A percentile compares a stretch with the other conserved stretches of the same genome.
Conservation (phyloP, 2,888 invertebrate genomes). For the Halictus ligatus region DNA sequence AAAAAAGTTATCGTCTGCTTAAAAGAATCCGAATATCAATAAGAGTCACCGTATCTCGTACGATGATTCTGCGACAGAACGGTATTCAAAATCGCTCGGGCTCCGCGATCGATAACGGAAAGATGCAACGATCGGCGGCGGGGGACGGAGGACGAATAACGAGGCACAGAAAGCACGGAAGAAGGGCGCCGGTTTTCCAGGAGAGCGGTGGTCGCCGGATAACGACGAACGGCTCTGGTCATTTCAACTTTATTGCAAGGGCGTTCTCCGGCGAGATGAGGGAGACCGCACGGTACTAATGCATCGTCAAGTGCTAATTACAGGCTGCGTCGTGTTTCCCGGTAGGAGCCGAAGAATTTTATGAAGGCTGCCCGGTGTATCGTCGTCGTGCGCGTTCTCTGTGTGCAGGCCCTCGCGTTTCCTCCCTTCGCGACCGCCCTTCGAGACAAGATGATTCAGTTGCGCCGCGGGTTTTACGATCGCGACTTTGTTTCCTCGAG, state of each 20-base stretch:
- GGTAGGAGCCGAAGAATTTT: slow-evolving; percentile 79
- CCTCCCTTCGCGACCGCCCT: slow-evolving; percentile 5
- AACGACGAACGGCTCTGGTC: slow-evolving; percentile 74
- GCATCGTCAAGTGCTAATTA: slow-evolving; percentile 83
- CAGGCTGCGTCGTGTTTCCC: slow-evolving; percentile 77
- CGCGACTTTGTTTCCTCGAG: slow-evolving; percentile 17
- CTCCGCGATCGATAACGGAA: neutral
- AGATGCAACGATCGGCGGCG: neutral
- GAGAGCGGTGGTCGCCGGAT: slow-evolving; percentile 41
- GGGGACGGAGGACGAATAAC: neutral
- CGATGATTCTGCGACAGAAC: no score
- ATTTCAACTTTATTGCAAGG: slow-evolving; percentile 81
- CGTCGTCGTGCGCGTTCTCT: slow-evolving; percentile 33
- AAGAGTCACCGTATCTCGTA: no score
- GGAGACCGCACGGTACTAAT: slow-evolving; percentile 76
- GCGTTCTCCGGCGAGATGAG: slow-evolving; percentile 73
- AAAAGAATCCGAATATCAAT: no score
- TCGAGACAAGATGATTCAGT: slow-evolving; percentile 1
- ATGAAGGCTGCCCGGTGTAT: slow-evolving; percentile 71
- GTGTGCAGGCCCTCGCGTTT: neutral
- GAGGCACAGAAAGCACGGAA: slow-evolving; percentile 10
- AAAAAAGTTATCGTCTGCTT: no score
- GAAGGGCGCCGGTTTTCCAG: slow-evolving; percentile 51
- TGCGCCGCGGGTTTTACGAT: slow-evolving; percentile 1
- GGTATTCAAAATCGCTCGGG: neutral